phyloP scores from a whole-genome alignment of 37 sponge, comb jelly and placozoan species.

The Halichondria panicea region DNA sequence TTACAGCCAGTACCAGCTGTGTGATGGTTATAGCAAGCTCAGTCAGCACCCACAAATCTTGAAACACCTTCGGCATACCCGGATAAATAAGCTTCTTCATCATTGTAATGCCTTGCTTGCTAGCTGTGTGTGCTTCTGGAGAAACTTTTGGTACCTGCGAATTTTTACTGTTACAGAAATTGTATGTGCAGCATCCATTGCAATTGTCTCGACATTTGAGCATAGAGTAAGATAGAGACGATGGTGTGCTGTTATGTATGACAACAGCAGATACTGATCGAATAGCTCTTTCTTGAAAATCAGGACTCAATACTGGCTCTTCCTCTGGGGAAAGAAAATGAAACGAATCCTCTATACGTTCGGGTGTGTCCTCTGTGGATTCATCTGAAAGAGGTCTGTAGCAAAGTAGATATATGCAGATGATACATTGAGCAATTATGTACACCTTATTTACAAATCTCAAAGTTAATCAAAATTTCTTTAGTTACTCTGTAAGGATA shows the following conservation, averaged over 20 bases:
- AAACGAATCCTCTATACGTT: background rate
- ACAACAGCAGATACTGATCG: background rate
- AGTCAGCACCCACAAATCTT: constrained; percentile 33
- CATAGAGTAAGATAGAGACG: background rate
- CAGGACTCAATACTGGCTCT: constrained; percentile 7
- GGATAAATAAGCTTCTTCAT: constrained; percentile 28
- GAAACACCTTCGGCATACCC: constrained; percentile 15
- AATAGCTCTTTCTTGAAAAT: background rate
- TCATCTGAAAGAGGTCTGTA: no score
- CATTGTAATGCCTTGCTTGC: constrained; percentile 22
- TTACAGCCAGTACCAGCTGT: background rate
- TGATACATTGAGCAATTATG: no score
- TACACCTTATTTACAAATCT: no score
- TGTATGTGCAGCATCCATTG: background rate
- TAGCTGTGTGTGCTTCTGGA: constrained; percentile 8
- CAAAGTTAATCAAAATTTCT: no score
- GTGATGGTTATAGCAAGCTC: constrained; percentile 33
- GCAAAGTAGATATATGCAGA: no score
- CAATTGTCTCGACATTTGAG: no score
- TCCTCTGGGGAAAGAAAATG: background rate
- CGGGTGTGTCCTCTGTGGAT: no score
- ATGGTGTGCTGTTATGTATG: background rate
- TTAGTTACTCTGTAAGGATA: no score
- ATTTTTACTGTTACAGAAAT: background rate
- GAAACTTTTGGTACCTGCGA: background rate